Evolutionary conservation across 30 jellyfish, hydroid and myxozoan species (phyloP).

Genomic region (Hydra vulgaris): DNA sequence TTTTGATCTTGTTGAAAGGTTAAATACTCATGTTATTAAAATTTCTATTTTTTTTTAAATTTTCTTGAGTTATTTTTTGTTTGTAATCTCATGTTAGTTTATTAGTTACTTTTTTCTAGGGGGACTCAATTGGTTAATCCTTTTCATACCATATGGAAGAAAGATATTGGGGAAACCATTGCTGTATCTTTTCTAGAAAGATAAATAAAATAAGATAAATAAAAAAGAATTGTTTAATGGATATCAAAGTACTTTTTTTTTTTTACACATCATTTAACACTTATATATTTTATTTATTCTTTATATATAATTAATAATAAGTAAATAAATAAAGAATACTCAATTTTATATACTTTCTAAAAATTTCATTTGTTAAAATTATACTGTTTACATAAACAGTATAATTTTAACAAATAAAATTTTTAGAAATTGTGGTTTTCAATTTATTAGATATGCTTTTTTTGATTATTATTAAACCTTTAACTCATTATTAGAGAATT

Average conservation of each 20-base stretch:
- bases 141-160: constrained; percentile 94
- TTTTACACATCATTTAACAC: too few relatives aligned
- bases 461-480: background rate
- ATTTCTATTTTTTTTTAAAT: background rate
- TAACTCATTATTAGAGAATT: constrained; percentile 39
- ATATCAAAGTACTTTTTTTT: background rate
- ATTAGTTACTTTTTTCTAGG: constrained; percentile 20
- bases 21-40: background rate
- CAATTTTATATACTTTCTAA: too few relatives aligned
- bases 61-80: background rate
- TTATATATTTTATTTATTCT: too few relatives aligned
- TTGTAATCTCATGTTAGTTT: background rate
- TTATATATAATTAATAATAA: too few relatives aligned
- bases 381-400: too few relatives aligned
- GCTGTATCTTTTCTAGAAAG: constrained; percentile 81
- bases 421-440: too few relatives aligned
- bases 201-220: background rate
- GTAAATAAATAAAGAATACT: too few relatives aligned
- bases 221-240: background rate
- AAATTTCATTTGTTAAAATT: too few relatives aligned
- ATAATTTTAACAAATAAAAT: too few relatives aligned
- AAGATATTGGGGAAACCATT: constrained; percentile 86
- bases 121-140: constrained; percentile 92
- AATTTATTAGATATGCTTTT: too few relatives aligned
- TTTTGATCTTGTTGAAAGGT: constrained; percentile 88